phyloP scores from a whole-genome alignment of 2,113 vertebrate species.

The Coracopsis vasa region DNA sequence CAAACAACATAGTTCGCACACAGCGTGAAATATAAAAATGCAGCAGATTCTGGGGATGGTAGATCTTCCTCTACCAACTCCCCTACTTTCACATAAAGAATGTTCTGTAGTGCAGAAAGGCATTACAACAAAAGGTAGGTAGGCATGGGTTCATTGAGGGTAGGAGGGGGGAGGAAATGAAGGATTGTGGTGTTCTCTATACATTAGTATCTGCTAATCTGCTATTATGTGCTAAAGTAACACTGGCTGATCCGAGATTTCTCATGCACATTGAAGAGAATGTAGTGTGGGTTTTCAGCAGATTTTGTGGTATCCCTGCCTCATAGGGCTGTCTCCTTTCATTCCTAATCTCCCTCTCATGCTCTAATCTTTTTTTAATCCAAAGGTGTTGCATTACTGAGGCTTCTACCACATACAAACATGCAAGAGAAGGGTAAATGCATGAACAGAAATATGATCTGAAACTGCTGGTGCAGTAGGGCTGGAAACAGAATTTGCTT shows the following conservation, averaged over 20 bases:
- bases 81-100: not conserved
- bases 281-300: not conserved
- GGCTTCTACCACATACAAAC: not conserved
- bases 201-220: not conserved
- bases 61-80: not conserved
- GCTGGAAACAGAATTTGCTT: not conserved
- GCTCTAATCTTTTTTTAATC: not conserved
- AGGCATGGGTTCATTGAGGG: not conserved
- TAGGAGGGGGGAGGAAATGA: not conserved
- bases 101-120: not conserved
- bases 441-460: not conserved
- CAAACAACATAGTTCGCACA: not conserved
- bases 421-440: not conserved
- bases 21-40: not conserved
- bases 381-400: not conserved
- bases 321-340: not conserved
- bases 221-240: not conserved
- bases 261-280: not conserved
- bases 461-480: not conserved
- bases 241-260: not conserved
- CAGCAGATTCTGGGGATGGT: not conserved
- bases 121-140: not conserved
- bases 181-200: not conserved
- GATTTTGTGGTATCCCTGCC: not conserved
- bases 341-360: not conserved